Conservation (phyloP, 2,888 invertebrate species). For the Leucozona laternaria region DNA sequence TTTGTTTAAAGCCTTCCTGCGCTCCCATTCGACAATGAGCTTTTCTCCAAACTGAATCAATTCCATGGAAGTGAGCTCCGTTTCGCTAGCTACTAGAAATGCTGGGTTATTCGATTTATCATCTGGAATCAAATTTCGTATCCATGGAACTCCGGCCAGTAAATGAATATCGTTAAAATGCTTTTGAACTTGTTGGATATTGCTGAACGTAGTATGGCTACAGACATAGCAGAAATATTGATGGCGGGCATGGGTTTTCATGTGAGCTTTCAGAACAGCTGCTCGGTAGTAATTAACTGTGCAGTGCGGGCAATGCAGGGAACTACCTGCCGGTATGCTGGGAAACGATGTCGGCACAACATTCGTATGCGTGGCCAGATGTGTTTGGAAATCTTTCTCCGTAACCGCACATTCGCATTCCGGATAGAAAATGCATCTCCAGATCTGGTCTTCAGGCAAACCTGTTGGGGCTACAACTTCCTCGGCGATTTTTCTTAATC, state of each 20-base stretch:
- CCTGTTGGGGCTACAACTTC: slow-evolving; percentile 77
- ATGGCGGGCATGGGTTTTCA: slow-evolving; percentile 86
- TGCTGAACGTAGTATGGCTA: slow-evolving; percentile 80
- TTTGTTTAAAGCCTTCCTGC: slow-evolving; percentile 77
- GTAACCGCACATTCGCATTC: slow-evolving; percentile 77
- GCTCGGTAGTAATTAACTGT: slow-evolving; percentile 72
- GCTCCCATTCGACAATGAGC: slow-evolving; percentile 78
- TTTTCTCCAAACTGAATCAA: slow-evolving; percentile 78
- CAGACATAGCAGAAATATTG: slow-evolving; percentile 87
- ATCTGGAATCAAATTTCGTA: slow-evolving; percentile 82
- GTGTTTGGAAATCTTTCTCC: slow-evolving; percentile 78
- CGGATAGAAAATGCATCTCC: slow-evolving; percentile 64
- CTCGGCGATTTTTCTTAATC: slow-evolving; percentile 75
- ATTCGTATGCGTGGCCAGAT: slow-evolving; percentile 78
- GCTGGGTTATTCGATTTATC: slow-evolving; percentile 13
- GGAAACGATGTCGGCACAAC: slow-evolving; percentile 45
- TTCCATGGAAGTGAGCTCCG: slow-evolving; percentile 75
- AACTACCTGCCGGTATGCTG: slow-evolving; percentile 65
- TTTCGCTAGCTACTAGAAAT: slow-evolving; percentile 84
- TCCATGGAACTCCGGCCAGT: slow-evolving; percentile 79
- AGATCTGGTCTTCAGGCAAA: slow-evolving; percentile 70
- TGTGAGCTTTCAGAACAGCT: slow-evolving; percentile 85
- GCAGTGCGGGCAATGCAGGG: slow-evolving; percentile 78
- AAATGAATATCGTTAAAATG: slow-evolving; percentile 86
- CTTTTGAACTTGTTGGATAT: slow-evolving; percentile 79